Conservation (phyloP, 1,140 invertebrate species). For the Drosophila athabasca region DNA sequence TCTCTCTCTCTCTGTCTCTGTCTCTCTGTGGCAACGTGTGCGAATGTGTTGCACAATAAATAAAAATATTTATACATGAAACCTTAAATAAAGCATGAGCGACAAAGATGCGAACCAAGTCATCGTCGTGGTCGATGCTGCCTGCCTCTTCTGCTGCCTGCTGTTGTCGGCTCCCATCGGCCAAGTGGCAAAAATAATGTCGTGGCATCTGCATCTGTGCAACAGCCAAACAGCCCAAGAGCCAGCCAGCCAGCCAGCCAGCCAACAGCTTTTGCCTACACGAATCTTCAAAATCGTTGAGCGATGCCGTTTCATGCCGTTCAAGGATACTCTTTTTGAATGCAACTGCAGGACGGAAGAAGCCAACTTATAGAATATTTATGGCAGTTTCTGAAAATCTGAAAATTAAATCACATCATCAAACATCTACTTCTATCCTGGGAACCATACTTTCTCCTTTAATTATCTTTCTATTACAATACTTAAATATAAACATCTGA, state of each 20-base stretch:
- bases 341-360: too few species aligned
- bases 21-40: constrained; percentile 59
- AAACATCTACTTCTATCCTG: too few species aligned
- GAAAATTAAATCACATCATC: too few species aligned
- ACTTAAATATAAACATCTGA: neutral
- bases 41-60: constrained; percentile 82
- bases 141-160: neutral
- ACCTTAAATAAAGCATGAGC: constrained; percentile 81
- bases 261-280: constrained; percentile 70
- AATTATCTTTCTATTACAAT: too few species aligned
- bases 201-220: constrained; percentile 79
- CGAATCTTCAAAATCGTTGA: constrained; percentile 62
- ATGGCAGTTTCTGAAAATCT: too few species aligned
- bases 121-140: constrained; percentile 32
- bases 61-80: constrained; percentile 83
- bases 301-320: too few species aligned
- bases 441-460: neutral
- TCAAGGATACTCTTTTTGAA: too few species aligned
- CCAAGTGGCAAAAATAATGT: constrained; percentile 82
- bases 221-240: constrained; percentile 30
- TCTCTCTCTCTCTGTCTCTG: neutral
- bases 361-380: too few species aligned
- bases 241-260: constrained; percentile 20
- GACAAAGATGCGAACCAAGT: constrained; percentile 78
- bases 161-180: constrained; percentile 47